These are phyloP conservation scores for Acrobasis consociella DNA, from an alignment of 2,888 invertebrate species.

Conservation along the genomic window DNA sequence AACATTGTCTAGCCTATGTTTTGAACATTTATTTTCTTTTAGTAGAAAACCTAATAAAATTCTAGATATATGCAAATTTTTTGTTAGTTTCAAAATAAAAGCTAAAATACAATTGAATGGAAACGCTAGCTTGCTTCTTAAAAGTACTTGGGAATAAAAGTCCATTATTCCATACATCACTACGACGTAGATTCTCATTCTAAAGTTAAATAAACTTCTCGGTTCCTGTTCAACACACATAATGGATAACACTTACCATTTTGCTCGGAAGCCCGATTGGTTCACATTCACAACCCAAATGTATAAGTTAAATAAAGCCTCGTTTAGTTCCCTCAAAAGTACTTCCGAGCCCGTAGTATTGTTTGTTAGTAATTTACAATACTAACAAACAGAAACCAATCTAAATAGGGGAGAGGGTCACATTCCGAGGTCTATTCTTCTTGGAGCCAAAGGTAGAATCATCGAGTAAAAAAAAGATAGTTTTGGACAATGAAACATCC, in stretches of 20 bases:
- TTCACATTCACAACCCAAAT: slow-evolving; percentile 17
- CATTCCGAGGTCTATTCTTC: slow-evolving; percentile 30
- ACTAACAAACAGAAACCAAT: slow-evolving; percentile 43
- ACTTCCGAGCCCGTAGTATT: slow-evolving; percentile 20
- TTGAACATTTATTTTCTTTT: too few species aligned
- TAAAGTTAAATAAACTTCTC: background rate
- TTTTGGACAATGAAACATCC: too few species aligned
- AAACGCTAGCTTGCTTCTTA: too few species aligned
- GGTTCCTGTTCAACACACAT: too few species aligned
- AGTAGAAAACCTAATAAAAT: too few species aligned
- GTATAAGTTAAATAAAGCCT: slow-evolving; percentile 22
- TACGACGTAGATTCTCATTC: background rate
- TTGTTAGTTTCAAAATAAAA: too few species aligned
- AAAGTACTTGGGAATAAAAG: too few species aligned
- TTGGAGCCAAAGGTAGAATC: background rate
- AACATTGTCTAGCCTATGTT: too few species aligned
- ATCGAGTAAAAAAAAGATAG: background rate
- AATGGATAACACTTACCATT: background rate
- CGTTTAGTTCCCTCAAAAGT: slow-evolving; percentile 24
- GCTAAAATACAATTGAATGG: too few species aligned
- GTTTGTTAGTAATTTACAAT: slow-evolving; percentile 34
- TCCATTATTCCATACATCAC: too few species aligned
- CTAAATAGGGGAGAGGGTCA: slow-evolving; percentile 47
- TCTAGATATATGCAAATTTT: too few species aligned
- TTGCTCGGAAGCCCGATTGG: background rate